Evolutionary conservation across 2,888 invertebrate genomes (phyloP), one percentile per base, ranked within the genome.

Genomic region (Cryptus armator): DNA sequence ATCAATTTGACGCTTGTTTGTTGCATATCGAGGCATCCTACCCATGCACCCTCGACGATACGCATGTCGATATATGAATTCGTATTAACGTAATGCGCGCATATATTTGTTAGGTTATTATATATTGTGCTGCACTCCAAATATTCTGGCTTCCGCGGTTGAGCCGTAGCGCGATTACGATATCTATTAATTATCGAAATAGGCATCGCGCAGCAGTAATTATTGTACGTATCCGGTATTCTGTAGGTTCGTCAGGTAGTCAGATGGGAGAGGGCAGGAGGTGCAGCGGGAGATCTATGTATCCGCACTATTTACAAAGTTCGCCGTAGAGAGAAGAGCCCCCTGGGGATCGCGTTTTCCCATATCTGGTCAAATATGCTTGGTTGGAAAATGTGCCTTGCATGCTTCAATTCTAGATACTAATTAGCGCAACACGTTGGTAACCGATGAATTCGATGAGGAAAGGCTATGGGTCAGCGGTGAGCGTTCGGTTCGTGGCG

Each of bases 151-250:
- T 19, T 37, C 37, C 24, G 16, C 19, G 46, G 9, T 16, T 46
- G 44, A 46, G n/a, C 14, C 10, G 16, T 12, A 37, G 56, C 83
- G 53, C 68, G 77, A 84, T 81, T 75, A 78, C 66, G 51, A 86
- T 88, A 87, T 85, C 84, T 89, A 90, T 91, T 89, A 90, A 90
- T 90, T 90, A 89, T 89, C 87, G 85, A 89, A 88, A 88, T 88
- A 87, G 89, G 82, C 84, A 86, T 79, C 82, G 82, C 74, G 59
- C 67, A 72, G 84, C 87, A 81, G 87, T 88, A 90, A 91, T 91
- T 89, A 90, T 91, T 89, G 89, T 88, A 87, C 88, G 86, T 85
- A 83, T 67, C 72, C 83, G 77, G 84, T 59, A 68, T 37, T 66
- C 43, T 70, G 59, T 68, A 56, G 64, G 56, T 71, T 79, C 44